Evolutionary conservation across 2,113 vertebrate species (phyloP), one percentile per base, ranked within the genome.

Genomic region (Pelusios castaneus): DNA sequence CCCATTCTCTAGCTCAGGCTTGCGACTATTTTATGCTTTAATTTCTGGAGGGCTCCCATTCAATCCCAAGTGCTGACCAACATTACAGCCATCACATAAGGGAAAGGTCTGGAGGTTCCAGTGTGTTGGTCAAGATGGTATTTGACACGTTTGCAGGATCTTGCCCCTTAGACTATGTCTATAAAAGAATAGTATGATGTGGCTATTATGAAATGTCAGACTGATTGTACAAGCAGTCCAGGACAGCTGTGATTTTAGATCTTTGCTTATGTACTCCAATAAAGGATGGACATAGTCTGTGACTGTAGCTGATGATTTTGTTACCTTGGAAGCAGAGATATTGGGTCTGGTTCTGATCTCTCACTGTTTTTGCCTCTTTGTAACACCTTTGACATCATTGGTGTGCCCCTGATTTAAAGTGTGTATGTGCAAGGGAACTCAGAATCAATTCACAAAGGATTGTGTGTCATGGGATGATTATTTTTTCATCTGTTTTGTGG

Each of bases 251-350:
- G 75, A 87, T 89, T 89, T 92, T 6, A 91, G 73, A 10, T 31
- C 21, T 41, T 80, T 47, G 77, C n/a, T 60, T 56, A 93, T 12
- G 63, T 52, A 83, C 78, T 34, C 22, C 73, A 52, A 80, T 16
- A 6, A 47, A 87, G 89, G 70, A 47, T 38, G 58, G 82, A 27
- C 60, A 16, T 19, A 29, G 82, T 34, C 80, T 90, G 27, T 52
- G 88, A 11, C 31, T n/a, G n/a, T 89, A 75, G 45, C 75, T 89
- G 84, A 38, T 70, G n/a, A 22, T 60, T 86, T 90, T 91, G 87
- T 85, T 47, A 29, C 17, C 17, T 8, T n/a, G 80, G 63, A 80
- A 95, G 52, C 13, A n/a, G 54, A 73, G 84, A 47, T 12, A 88
- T 13, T 11, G 63, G 82, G 52, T 54, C 14, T 14, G 60, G 77